Base-by-base conservation (phyloP, 2,797 vertebrate species). In the Gallinago solitaria region DNA sequence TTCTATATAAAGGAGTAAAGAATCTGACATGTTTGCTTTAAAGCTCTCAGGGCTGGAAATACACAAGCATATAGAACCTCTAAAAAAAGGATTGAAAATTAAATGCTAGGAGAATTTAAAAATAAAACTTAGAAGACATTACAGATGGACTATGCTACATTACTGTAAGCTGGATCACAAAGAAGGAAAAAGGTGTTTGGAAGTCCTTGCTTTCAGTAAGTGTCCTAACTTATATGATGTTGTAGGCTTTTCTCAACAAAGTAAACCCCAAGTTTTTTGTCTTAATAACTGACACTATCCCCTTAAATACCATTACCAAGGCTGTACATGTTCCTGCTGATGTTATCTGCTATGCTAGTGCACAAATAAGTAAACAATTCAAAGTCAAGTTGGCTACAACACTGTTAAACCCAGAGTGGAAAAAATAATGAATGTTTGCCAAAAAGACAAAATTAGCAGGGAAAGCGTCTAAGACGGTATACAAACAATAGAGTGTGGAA, bases 401-500 rank as follows among this genome's bases (percentile, higher is more conserved):
- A 57, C 87, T 37, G 45, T 95, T 94, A 94, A 96, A 95, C 56
- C 30, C 87, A 83, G 93, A 95, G 91, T 95, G 95, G 93, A 97
- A 97, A 94, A 97, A 94, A 97, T 95, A 95, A 93, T 93, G 95
- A 93, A 30, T 84, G 89, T 85, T 95, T 97, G 97, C 97, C 97
- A 97, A 96, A 96, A 95, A 74, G 93, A 96, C 95, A 96, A 94
- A 97, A 94, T 95, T 84, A 95, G 96, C 91, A 93, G 88, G 85
- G 94, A 96, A 91, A 83, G 89, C 92, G 94, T 92, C 81, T 97
- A 93, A 96, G 95, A 96, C 69, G 47, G 89, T 93, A 95, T 96
- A 95, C 94, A 95, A 97, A 97, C 97, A 96, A 96, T 92, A 84
- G 94, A 88, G 95, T 93, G 95, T 97, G 97, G 97, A 97, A 97